Percentiles rank a stretch among this genome's conserved stretches.
These are phyloP conservation scores for Anomalospiza imberbis DNA, from an alignment of 2,797 vertebrate species.

Conservation along the genomic window DNA sequence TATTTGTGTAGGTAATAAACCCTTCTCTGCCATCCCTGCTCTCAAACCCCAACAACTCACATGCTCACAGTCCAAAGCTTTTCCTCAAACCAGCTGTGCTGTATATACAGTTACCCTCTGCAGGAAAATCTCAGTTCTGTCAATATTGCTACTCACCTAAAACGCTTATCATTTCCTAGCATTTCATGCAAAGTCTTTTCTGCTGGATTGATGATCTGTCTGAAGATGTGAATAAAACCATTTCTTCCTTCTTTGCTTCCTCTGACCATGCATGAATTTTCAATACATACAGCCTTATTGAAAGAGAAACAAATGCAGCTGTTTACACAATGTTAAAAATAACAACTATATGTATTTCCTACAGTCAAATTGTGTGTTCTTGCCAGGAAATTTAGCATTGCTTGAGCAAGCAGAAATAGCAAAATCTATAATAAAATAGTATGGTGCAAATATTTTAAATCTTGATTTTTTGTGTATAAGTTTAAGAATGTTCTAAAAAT, in stretches of 20 bases:
- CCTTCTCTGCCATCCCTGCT: not conserved
- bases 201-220: constrained; percentile 83
- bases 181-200: constrained; percentile 84
- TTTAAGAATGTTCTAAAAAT: not conserved
- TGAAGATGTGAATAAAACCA: constrained; percentile 90
- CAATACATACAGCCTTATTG: constrained; percentile 91
- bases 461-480: not conserved
- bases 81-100: not conserved
- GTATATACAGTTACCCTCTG: rapidly evolving
- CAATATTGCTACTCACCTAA: constrained; percentile 78
- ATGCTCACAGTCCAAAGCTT: not conserved
- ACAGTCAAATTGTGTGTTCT: not conserved
- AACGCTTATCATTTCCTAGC: constrained; percentile 83
- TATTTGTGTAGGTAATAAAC: not conserved
- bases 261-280: constrained; percentile 93
- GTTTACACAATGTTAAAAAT: not conserved
- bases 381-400: not conserved
- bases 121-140: not conserved
- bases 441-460: not conserved
- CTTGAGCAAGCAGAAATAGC: not conserved
- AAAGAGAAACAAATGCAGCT: not conserved
- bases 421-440: not conserved
- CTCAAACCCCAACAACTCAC: not conserved
- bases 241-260: constrained; percentile 96
- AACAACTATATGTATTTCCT: not conserved